phyloP scores from a whole-genome alignment of 2,113 vertebrate species.

The Butorides virescens region DNA sequence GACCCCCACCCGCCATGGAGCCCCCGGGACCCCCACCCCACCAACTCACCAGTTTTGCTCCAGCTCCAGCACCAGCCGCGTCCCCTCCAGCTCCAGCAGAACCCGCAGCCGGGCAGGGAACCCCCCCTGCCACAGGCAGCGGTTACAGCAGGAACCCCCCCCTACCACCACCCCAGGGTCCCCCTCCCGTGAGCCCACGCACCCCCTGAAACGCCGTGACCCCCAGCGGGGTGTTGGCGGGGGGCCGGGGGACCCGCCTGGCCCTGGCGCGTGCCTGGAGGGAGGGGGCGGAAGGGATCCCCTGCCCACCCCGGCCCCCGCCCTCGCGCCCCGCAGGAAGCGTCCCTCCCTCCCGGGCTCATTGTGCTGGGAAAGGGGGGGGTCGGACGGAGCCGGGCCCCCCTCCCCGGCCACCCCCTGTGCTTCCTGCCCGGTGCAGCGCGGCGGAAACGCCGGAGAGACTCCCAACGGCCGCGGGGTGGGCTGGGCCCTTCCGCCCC shows the following conservation, averaged over 20 bases:
- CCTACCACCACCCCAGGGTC: too few relatives aligned
- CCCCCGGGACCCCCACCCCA: neutral
- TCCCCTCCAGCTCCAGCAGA: slow-evolving; percentile 77
- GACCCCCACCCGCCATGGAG: neutral
- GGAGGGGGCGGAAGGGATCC: neutral
- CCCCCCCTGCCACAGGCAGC: slow-evolving; percentile 40
- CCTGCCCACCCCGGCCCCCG: neutral
- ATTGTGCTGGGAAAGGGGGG: neutral
- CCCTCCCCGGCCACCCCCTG: neutral
- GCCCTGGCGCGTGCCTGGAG: neutral
- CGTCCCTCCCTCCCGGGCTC: neutral
- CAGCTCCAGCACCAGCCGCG: slow-evolving; percentile 79
- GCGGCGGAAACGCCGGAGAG: slow-evolving; percentile 17
- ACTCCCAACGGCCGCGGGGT: neutral
- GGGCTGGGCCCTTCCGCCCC: neutral
- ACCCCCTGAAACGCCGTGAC: accelerated
- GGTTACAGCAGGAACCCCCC: neutral
- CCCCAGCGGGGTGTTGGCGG: accelerated
- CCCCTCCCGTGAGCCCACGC: neutral
- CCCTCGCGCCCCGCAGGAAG: neutral
- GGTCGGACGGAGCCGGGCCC: neutral
- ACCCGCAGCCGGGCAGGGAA: slow-evolving; percentile 74
- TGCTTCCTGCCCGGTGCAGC: slow-evolving; percentile 25
- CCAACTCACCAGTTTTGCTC: slow-evolving; percentile 83
- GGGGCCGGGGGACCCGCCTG: neutral